phyloP scores from a whole-genome alignment of 2,888 invertebrate species.

The Escarpia spicata region DNA sequence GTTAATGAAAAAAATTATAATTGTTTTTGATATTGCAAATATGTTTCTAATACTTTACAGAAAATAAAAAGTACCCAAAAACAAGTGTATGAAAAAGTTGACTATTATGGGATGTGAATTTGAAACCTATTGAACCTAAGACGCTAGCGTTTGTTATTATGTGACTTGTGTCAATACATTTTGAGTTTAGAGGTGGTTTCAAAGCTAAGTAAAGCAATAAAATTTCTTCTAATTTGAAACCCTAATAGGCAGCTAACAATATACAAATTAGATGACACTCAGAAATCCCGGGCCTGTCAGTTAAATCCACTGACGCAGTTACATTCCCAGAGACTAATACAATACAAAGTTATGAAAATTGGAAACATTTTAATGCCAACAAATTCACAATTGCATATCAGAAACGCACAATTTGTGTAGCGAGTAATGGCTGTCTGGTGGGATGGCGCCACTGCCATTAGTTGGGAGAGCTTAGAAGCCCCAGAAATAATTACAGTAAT shows the following conservation, averaged over 20 bases:
- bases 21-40: too few species aligned
- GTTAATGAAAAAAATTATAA: too few species aligned
- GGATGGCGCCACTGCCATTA: conserved; percentile 1
- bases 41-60: too few species aligned
- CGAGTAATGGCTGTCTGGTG: neutral
- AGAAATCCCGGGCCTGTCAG: neutral
- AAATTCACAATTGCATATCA: neutral
- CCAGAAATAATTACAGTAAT: neutral
- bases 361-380: neutral
- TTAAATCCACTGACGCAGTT: neutral
- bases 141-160: too few species aligned
- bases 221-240: too few species aligned
- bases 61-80: too few species aligned
- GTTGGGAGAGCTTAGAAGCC: neutral
- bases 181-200: too few species aligned
- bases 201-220: too few species aligned
- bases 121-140: too few species aligned
- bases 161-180: too few species aligned
- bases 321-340: neutral
- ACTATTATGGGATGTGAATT: too few species aligned
- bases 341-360: neutral
- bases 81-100: too few species aligned
- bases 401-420: neutral
- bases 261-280: neutral
- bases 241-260: neutral